Evolutionary conservation across 2,888 invertebrate genomes (phyloP).

Genomic region (Torymus texanus): DNA sequence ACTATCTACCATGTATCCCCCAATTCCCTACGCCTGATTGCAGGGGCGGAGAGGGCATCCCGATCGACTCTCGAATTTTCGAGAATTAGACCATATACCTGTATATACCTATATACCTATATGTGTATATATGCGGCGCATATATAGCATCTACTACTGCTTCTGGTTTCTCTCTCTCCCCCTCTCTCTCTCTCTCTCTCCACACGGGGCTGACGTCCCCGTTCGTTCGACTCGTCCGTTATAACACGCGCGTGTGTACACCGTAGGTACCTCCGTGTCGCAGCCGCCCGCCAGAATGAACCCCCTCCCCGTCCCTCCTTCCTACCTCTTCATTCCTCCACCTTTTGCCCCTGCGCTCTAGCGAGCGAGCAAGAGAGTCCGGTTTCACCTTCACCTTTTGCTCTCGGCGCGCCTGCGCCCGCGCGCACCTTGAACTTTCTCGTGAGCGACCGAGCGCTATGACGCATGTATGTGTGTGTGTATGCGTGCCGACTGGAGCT

Average conservation of each 20-base stretch:
- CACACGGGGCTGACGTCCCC: too few relatives aligned
- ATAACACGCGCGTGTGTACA: too few relatives aligned
- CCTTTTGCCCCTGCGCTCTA: neutral
- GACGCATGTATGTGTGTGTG: neutral
- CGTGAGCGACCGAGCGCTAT: too few relatives aligned
- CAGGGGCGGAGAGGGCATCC: too few relatives aligned
- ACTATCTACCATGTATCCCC: too few relatives aligned
- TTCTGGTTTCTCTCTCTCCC: too few relatives aligned
- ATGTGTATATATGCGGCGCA: too few relatives aligned
- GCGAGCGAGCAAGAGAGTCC: neutral
- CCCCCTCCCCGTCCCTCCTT: neutral
- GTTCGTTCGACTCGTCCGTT: too few relatives aligned
- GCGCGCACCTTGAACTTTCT: slow-evolving; percentile 15
- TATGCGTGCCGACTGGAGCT: neutral
- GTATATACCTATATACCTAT: too few relatives aligned
- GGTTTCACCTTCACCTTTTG: slow-evolving; percentile 57
- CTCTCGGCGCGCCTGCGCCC: slow-evolving; percentile 3
- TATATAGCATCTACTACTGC: too few relatives aligned
- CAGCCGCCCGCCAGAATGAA: slow-evolving; percentile 24
- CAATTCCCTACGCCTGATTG: too few relatives aligned
- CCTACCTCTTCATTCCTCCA: neutral
- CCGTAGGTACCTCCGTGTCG: neutral
- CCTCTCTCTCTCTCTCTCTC: too few relatives aligned
- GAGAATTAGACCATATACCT: neutral
- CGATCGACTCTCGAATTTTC: slow-evolving; percentile 6